Percentiles rank a stretch among this genome's conserved stretches.
Evolutionary conservation across 1,140 invertebrate genomes (phyloP).

Genomic region (Semibalanus balanoides): DNA sequence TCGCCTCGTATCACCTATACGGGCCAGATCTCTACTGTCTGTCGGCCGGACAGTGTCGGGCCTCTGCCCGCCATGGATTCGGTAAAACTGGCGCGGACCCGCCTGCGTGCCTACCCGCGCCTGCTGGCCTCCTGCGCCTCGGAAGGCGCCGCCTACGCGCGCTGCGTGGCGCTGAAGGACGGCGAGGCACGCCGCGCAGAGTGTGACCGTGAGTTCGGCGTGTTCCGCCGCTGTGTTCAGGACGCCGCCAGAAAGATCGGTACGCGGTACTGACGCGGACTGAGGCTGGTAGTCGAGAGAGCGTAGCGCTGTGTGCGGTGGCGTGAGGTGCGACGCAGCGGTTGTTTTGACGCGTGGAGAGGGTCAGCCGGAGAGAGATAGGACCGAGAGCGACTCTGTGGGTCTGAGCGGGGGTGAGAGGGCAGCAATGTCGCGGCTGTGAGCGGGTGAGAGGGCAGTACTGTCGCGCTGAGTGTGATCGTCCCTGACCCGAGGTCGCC

Average conservation of each 20-base stretch:
- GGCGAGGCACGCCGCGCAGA: conserved; percentile 53
- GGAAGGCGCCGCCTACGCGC: conserved; percentile 51
- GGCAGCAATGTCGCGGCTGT: too few species aligned
- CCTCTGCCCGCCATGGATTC: conserved; percentile 47
- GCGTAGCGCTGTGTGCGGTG: background rate
- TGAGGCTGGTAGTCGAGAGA: background rate
- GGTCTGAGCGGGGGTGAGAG: too few species aligned
- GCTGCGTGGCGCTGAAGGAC: conserved; percentile 51
- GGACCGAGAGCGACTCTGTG: too few species aligned
- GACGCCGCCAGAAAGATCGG: conserved; percentile 25
- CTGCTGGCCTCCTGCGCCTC: conserved; percentile 52
- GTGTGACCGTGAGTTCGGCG: conserved; percentile 55
- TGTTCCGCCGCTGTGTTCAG: conserved; percentile 47
- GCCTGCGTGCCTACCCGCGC: conserved; percentile 54
- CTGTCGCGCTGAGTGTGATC: too few species aligned
- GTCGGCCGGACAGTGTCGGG: too few species aligned
- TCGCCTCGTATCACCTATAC: too few species aligned
- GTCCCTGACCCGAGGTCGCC: too few species aligned
- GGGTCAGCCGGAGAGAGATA: too few species aligned
- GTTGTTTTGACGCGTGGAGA: too few species aligned
- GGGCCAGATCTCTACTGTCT: too few species aligned
- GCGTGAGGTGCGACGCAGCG: conserved; percentile 6
- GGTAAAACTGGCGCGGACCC: conserved; percentile 50
- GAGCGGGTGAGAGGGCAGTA: too few species aligned
- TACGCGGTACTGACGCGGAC: conserved; percentile 20